These are phyloP conservation scores for Psilopogon haemacephalus DNA, from an alignment of 2,113 vertebrate genomes.

Conservation along the genomic window DNA sequence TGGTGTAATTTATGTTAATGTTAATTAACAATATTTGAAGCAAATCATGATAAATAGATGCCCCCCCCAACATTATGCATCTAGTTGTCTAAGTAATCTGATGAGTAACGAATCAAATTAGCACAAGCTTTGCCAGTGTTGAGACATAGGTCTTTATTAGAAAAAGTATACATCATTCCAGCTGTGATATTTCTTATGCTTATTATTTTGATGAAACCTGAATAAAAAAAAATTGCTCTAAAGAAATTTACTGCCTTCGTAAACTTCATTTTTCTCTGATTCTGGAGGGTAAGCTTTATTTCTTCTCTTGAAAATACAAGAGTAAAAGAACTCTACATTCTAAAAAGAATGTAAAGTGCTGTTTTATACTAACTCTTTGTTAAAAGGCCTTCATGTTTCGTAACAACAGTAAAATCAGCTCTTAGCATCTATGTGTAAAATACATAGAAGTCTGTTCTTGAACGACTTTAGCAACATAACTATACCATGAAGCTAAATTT, in stretches of 20 bases:
- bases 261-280: constrained; percentile 5
- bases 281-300: neutral
- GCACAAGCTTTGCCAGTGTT: constrained; percentile 59
- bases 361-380: neutral
- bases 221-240: constrained; percentile 54
- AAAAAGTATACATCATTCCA: constrained; percentile 71
- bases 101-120: constrained; percentile 75
- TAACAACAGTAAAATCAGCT: constrained; percentile 21
- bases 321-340: neutral
- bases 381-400: neutral
- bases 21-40: constrained; percentile 74
- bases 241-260: constrained; percentile 53
- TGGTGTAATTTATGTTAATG: constrained; percentile 66
- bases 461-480: neutral
- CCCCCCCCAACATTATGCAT: constrained; percentile 67
- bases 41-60: constrained; percentile 73
- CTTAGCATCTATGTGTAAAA: neutral
- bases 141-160: constrained; percentile 68
- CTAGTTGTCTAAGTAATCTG: constrained; percentile 71
- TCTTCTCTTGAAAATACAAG: neutral
- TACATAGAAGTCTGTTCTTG: neutral
- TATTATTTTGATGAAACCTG: constrained; percentile 63
- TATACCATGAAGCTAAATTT: neutral
- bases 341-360: neutral
- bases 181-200: constrained; percentile 61